These are phyloP conservation scores for Nesidiocoris tenuis DNA, from an alignment of 2,888 invertebrate species.

Conservation along the genomic window DNA sequence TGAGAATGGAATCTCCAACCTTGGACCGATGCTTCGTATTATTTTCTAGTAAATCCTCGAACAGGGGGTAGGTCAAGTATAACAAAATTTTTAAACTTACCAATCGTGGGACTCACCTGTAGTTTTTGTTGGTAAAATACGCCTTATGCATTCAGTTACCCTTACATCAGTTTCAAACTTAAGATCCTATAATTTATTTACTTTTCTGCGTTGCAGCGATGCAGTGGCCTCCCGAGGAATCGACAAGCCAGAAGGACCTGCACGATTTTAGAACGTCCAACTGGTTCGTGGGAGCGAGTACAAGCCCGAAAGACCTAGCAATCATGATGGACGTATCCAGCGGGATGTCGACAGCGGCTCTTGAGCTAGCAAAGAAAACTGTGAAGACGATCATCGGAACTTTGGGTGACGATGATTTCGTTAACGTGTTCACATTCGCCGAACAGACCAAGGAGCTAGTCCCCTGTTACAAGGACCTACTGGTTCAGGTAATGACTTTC, in stretches of 20 bases:
- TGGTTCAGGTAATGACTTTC: slow-evolving; percentile 80
- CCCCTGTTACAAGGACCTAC: slow-evolving; percentile 83
- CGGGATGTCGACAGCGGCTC: slow-evolving; percentile 79
- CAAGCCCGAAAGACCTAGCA: slow-evolving; percentile 86
- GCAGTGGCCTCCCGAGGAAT: slow-evolving; percentile 62
- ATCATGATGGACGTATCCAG: slow-evolving; percentile 91
- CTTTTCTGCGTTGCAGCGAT: slow-evolving; percentile 62
- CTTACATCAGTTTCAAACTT: too few species aligned
- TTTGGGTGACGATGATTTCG: slow-evolving; percentile 93
- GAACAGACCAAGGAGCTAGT: slow-evolving; percentile 80
- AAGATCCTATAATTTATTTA: too few species aligned
- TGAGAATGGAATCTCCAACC: too few species aligned
- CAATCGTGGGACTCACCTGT: too few species aligned
- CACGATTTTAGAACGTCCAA: slow-evolving; percentile 92
- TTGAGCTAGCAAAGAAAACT: slow-evolving; percentile 83
- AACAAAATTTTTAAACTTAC: too few species aligned
- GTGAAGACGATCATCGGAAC: slow-evolving; percentile 89
- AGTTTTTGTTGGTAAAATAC: too few species aligned
- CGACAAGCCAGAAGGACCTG: slow-evolving; percentile 70
- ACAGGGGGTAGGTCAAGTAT: too few species aligned
- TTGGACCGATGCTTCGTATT: too few species aligned
- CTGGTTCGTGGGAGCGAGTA: slow-evolving; percentile 98
- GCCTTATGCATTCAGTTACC: too few species aligned
- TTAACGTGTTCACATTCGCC: slow-evolving; percentile 90
- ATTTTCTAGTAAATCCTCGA: too few species aligned